A percentile compares a stretch with the other conserved stretches of the same genome.
phyloP scores from a whole-genome alignment of 2,888 invertebrate species.

The Volucella inanis region DNA sequence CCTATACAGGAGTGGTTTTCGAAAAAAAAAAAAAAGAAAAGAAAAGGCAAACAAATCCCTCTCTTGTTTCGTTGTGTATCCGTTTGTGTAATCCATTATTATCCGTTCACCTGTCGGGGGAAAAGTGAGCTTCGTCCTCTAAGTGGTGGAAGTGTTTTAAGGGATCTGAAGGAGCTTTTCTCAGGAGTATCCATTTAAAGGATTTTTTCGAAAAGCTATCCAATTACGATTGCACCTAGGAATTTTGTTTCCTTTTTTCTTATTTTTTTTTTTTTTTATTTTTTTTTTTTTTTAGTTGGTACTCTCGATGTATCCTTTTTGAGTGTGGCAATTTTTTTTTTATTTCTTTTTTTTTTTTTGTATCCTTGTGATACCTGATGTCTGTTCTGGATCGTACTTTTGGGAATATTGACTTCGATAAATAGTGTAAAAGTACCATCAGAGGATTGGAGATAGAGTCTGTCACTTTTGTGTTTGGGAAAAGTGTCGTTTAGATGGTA shows the following conservation, averaged over 20 bases:
- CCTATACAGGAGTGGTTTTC: too few species aligned
- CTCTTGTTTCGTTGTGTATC: constrained; percentile 36
- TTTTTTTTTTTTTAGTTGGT: too few species aligned
- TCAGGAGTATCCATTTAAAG: constrained; percentile 36
- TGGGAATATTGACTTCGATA: constrained; percentile 23
- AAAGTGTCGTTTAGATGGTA: too few species aligned
- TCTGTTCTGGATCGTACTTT: not conserved
- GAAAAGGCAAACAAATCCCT: constrained; percentile 6
- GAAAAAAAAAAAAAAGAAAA: not conserved
- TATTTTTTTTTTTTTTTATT: too few species aligned
- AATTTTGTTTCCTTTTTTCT: not conserved
- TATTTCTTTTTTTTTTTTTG: not conserved
- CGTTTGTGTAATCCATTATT: constrained; percentile 31
- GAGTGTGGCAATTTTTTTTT: not conserved
- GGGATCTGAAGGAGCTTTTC: constrained; percentile 49
- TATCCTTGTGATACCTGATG: constrained; percentile 17
- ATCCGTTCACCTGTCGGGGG: constrained; percentile 9
- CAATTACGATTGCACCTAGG: constrained; percentile 25
- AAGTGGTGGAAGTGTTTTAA: constrained; percentile 29
- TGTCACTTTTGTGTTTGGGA: too few species aligned
- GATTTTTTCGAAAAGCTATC: constrained; percentile 36
- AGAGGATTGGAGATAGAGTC: too few species aligned
- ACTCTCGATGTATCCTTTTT: not conserved
- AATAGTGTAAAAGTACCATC: not conserved
- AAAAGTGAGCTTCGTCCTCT: constrained; percentile 20